Conservation (phyloP, 2,888 invertebrate genomes). For the Tigriopus californicus region DNA sequence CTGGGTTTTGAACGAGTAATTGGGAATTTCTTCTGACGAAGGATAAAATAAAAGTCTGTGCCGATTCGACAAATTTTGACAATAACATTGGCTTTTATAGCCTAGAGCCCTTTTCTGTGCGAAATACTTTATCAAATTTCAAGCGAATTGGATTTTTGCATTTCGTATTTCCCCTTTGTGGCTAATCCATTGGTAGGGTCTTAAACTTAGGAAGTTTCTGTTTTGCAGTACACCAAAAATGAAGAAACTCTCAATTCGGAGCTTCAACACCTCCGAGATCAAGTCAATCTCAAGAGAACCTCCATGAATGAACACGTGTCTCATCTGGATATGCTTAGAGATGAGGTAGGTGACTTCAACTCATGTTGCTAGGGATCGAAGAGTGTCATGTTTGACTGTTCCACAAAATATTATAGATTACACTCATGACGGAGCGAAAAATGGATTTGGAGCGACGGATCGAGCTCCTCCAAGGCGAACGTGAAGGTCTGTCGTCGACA, state of each 20-base stretch:
- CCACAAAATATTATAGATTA: conserved; percentile 34
- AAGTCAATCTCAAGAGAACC: conserved; percentile 56
- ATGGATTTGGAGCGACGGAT: conserved; percentile 65
- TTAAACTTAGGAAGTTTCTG: background rate
- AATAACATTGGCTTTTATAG: too few relatives aligned
- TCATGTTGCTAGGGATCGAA: background rate
- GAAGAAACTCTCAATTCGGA: conserved; percentile 62
- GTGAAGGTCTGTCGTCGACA: conserved; percentile 54
- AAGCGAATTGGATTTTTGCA: too few relatives aligned
- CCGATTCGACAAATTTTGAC: too few relatives aligned
- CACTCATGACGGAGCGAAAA: conserved; percentile 59
- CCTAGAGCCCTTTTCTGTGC: too few relatives aligned
- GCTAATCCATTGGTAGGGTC: too few relatives aligned
- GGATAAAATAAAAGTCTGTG: too few relatives aligned
- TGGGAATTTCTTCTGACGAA: too few relatives aligned
- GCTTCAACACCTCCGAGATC: conserved; percentile 60
- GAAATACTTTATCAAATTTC: too few relatives aligned
- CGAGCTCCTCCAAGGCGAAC: conserved; percentile 51
- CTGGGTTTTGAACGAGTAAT: too few relatives aligned
- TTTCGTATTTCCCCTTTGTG: too few relatives aligned
- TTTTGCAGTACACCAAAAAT: conserved; percentile 39
- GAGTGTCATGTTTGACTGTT: background rate
- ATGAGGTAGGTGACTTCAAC: conserved; percentile 41
- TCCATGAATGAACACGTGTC: conserved; percentile 71
- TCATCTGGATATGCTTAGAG: conserved; percentile 65